Conservation (phyloP, 1,140 invertebrate genomes). For the Plectus sambesii region DNA sequence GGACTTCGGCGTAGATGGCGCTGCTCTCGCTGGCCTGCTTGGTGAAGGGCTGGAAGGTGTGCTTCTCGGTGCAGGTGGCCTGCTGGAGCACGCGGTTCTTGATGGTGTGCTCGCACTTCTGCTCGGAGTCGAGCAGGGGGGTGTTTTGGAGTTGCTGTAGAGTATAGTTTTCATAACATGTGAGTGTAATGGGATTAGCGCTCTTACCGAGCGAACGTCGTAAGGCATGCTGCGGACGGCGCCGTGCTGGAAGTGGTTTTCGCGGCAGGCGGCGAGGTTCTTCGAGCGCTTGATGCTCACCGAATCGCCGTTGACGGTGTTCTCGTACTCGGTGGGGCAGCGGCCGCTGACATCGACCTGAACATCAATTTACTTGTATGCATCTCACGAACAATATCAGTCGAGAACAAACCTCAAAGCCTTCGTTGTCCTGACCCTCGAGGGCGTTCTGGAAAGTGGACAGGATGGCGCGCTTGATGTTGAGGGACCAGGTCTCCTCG, state of each 20-base stretch:
- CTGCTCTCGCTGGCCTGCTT: slow-evolving; percentile 53
- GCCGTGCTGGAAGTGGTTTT: slow-evolving; percentile 57
- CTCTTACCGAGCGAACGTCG: slow-evolving; percentile 38
- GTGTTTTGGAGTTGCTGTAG: slow-evolving; percentile 38
- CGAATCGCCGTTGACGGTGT: too few relatives aligned
- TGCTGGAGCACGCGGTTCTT: slow-evolving; percentile 64
- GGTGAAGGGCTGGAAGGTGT: slow-evolving; percentile 62
- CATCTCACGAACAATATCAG: too few relatives aligned
- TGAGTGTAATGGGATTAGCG: too few relatives aligned
- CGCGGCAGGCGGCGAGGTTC: slow-evolving; percentile 60
- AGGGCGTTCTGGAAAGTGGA: slow-evolving; percentile 79
- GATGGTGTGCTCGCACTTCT: slow-evolving; percentile 64
- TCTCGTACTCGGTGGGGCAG: slow-evolving; percentile 69
- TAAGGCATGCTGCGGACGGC: slow-evolving; percentile 43
- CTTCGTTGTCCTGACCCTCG: slow-evolving; percentile 64
- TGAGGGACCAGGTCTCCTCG: slow-evolving; percentile 68
- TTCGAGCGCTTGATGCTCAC: slow-evolving; percentile 66
- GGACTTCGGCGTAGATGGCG: slow-evolving; percentile 58
- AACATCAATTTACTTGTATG: too few relatives aligned
- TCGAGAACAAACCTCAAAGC: too few relatives aligned
- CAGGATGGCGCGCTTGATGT: slow-evolving; percentile 73
- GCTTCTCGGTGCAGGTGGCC: slow-evolving; percentile 62
- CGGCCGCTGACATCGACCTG: slow-evolving; percentile 75
- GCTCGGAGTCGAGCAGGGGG: slow-evolving; percentile 63
- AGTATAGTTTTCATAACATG: too few relatives aligned